phyloP scores from a whole-genome alignment of 2,113 vertebrate species.

The Ceyx margarethae region DNA sequence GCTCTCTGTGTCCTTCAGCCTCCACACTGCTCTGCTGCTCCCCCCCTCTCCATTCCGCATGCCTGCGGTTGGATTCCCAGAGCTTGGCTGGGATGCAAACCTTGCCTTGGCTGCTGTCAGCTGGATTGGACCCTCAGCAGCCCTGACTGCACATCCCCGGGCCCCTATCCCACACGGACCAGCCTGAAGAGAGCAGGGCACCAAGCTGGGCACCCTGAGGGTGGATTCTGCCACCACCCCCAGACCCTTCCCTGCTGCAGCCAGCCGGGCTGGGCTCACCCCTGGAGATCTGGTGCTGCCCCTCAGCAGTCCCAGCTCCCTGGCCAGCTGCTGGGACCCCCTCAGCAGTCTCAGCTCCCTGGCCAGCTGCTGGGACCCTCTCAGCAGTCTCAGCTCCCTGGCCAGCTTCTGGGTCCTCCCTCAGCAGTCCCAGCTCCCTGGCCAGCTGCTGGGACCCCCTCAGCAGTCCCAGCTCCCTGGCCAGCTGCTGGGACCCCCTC shows the following conservation, averaged over 20 bases:
- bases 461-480: neutral
- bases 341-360: no score
- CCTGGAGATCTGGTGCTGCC: neutral
- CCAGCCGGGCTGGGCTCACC: neutral
- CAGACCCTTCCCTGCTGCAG: neutral
- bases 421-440: neutral
- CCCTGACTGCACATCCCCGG: neutral
- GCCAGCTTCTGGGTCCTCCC: neutral
- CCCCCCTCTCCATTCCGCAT: constrained; percentile 19
- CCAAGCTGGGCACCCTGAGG: accelerated
- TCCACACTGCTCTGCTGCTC: neutral
- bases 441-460: neutral
- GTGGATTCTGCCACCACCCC: neutral
- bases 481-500: neutral
- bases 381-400: neutral
- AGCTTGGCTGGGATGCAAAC: constrained; percentile 31
- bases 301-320: neutral
- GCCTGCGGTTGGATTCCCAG: constrained; percentile 19
- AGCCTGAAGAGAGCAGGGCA: neutral
- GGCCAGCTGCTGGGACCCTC: constrained; percentile 36
- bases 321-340: constrained; percentile 39
- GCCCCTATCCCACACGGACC: neutral
- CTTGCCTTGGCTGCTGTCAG: constrained; percentile 5
- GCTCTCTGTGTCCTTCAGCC: neutral
- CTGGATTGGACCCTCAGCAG: neutral